These are phyloP conservation scores for Pollicipes pollicipes DNA, from an alignment of 1,140 invertebrate genomes.

Conservation along the genomic window DNA sequence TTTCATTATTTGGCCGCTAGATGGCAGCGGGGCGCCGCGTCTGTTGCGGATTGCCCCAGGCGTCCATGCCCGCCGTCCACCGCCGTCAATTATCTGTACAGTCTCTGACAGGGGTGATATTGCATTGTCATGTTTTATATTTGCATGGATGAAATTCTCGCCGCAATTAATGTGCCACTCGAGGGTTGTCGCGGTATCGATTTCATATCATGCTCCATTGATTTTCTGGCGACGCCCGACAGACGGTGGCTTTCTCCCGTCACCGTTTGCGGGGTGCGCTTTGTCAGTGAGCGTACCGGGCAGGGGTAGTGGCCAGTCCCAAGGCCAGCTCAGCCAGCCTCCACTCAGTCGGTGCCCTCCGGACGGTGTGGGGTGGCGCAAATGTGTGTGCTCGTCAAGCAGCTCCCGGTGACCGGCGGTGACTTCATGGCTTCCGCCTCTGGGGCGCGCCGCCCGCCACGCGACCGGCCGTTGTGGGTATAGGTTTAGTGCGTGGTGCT, in stretches of 20 bases:
- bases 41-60: not conserved
- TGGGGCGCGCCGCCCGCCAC: no score
- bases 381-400: no score
- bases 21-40: not conserved
- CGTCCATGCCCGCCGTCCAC: no score
- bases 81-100: not conserved
- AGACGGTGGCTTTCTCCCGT: not conserved
- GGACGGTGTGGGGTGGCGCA: no score
- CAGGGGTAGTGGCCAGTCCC: constrained; percentile 1
- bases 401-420: no score
- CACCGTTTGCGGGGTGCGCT: no score
- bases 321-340: not conserved
- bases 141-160: not conserved
- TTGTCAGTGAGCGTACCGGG: not conserved
- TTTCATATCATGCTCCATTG: not conserved
- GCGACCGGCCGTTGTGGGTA: constrained; percentile 2
- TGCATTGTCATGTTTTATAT: no score
- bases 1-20: not conserved
- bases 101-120: not conserved
- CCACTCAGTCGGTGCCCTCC: not conserved
- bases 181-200: not conserved
- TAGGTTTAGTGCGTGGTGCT: constrained; percentile 6
- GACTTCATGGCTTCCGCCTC: no score
- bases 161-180: not conserved
- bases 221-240: not conserved